phyloP scores from a whole-genome alignment of 1,140 invertebrate genomes.

The Euglossa dilemma region DNA sequence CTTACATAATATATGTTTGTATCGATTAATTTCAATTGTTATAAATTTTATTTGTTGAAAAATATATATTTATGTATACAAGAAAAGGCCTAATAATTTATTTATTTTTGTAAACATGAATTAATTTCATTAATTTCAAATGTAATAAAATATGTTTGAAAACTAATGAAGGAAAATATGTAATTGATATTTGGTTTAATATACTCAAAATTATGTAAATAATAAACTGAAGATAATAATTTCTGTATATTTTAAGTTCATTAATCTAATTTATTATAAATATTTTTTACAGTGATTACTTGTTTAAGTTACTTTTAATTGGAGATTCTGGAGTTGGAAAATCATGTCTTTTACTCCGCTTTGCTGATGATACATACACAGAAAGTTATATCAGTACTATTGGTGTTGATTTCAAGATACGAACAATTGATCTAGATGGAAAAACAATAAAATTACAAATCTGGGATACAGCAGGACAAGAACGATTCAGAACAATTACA shows the following conservation, averaged over 20 bases:
- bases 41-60: not conserved
- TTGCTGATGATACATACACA: conserved; percentile 99
- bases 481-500: conserved; percentile 99
- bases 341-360: conserved; percentile 98
- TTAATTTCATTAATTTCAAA: not conserved
- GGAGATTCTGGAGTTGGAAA: conserved; percentile 99
- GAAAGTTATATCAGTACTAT: conserved; percentile 99
- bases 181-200: not conserved
- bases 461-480: conserved; percentile 99
- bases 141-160: not conserved
- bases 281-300: conserved; percentile 94
- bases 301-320: conserved; percentile 99
- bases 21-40: not conserved
- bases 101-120: not conserved
- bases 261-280: not conserved
- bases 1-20: not conserved
- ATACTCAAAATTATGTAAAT: not conserved
- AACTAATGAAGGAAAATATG: not conserved
- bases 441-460: conserved; percentile 99
- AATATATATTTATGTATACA: not conserved
- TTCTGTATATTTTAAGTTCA: not conserved
- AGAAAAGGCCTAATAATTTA: not conserved
- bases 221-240: not conserved
- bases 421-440: conserved; percentile 99
- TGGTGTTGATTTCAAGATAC: conserved; percentile 99